Percentiles rank a stretch among this genome's conserved stretches.
These are phyloP conservation scores for Myiotriccus ornatus DNA, from an alignment of 2,797 vertebrate species.

Conservation along the genomic window DNA sequence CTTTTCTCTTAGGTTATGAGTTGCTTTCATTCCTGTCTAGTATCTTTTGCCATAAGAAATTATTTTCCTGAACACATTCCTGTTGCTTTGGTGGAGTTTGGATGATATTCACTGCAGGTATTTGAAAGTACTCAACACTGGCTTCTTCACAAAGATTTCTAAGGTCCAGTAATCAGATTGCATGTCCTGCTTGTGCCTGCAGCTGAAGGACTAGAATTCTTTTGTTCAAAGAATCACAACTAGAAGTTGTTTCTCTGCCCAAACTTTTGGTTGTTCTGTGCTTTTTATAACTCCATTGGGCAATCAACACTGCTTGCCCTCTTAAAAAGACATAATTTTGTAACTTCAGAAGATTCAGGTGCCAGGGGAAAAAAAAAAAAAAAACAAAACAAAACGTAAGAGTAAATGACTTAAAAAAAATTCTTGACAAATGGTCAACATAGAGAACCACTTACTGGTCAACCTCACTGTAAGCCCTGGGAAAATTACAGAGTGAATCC, in stretches of 20 bases:
- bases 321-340: not conserved
- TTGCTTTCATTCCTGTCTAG: not conserved
- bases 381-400: not conserved
- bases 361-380: not conserved
- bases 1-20: not conserved
- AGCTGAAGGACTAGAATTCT: not conserved
- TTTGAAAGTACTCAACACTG: not conserved
- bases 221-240: not conserved
- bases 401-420: not conserved
- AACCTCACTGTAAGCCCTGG: not conserved
- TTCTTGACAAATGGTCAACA: not conserved
- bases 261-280: not conserved
- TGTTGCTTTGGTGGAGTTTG: not conserved
- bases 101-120: not conserved
- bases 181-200: not conserved
- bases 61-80: not conserved
- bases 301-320: not conserved
- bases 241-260: not conserved
- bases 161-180: not conserved
- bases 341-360: not conserved
- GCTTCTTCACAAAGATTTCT: not conserved
- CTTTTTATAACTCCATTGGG: not conserved
- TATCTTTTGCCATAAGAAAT: not conserved
- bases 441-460: not conserved
- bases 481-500: not conserved